Evolutionary conservation across 2,113 vertebrate species (phyloP).

Genomic region (Promerops cafer): DNA sequence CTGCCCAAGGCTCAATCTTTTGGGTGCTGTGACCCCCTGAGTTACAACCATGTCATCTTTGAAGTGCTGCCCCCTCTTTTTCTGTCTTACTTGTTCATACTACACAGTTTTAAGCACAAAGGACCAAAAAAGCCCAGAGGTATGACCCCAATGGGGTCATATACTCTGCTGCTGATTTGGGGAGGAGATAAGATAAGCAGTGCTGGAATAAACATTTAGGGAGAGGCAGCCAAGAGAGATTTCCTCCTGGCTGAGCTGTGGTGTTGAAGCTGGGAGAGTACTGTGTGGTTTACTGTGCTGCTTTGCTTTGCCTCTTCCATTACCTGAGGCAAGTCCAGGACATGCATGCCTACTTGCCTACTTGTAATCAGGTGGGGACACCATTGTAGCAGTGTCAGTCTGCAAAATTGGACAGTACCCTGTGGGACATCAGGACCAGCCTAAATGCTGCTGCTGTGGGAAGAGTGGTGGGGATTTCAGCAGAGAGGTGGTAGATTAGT

Average conservation of each 20-base stretch:
- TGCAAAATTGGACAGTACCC: background rate
- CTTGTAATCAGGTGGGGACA: background rate
- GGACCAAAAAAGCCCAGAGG: background rate
- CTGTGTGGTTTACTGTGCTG: background rate
- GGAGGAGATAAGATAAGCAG: background rate
- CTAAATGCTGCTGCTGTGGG: background rate
- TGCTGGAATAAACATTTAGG: constrained; percentile 20
- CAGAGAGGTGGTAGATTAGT: background rate
- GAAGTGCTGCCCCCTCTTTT: background rate
- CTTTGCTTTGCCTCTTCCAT: background rate
- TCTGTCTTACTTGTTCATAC: background rate
- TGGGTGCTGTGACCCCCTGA: background rate
- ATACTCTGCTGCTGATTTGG: background rate
- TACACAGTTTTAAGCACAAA: background rate
- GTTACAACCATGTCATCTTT: background rate
- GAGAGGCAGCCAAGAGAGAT: background rate
- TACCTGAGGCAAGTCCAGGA: background rate
- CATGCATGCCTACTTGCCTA: background rate
- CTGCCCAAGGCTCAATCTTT: background rate
- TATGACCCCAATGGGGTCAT: background rate
- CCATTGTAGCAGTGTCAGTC: background rate
- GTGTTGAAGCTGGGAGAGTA: background rate
- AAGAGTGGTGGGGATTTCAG: background rate
- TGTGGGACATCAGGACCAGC: background rate
- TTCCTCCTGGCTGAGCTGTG: background rate